phyloP scores from a whole-genome alignment of 2,113 vertebrate species.

The Odobenus rosmarus region DNA sequence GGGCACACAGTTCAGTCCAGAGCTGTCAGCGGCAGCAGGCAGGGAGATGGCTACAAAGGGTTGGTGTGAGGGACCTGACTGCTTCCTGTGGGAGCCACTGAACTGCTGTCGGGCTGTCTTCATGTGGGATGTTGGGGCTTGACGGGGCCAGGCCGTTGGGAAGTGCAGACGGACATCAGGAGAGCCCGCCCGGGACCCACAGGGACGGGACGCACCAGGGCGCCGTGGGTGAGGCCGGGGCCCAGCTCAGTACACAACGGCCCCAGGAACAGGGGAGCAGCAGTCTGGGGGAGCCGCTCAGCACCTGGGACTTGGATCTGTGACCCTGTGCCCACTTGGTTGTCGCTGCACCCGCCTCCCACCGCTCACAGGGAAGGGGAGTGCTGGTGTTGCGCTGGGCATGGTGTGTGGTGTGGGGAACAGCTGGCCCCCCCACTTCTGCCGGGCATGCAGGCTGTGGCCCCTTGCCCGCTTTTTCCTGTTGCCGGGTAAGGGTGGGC shows the following conservation, averaged over 20 bases:
- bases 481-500: neutral
- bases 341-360: neutral
- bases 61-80: neutral
- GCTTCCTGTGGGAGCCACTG: neutral
- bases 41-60: neutral
- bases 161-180: neutral
- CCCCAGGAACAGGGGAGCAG: neutral
- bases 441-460: rapidly evolving
- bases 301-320: neutral
- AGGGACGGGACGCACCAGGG: too few species aligned
- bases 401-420: neutral
- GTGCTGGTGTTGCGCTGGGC: neutral
- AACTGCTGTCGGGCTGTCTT: rapidly evolving
- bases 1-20: neutral
- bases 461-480: neutral
- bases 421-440: neutral
- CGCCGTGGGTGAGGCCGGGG: neutral
- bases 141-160: too few species aligned
- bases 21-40: too few species aligned
- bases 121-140: neutral
- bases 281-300: too few species aligned
- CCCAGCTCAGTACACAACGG: rapidly evolving
- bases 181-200: neutral
- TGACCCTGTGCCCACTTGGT: neutral
- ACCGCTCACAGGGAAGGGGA: neutral